phyloP scores from a whole-genome alignment of 2,888 invertebrate genomes.

The Epinotia brunnichana region DNA sequence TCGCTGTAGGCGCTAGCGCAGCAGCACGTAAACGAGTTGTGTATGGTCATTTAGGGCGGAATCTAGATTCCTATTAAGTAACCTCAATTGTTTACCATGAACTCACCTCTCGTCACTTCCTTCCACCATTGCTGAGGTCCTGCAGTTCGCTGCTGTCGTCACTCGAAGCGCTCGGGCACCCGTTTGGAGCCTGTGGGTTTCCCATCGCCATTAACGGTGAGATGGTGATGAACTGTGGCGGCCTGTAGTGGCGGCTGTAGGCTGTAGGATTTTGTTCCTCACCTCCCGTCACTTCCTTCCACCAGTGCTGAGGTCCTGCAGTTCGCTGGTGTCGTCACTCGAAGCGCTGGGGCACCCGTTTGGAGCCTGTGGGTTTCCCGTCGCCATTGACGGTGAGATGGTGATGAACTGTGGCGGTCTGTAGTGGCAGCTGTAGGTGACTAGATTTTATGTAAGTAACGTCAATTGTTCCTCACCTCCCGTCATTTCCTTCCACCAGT shows the following conservation, averaged over 20 bases:
- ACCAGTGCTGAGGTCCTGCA: too few species aligned
- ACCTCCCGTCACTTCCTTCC: too few species aligned
- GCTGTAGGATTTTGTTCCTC: too few species aligned
- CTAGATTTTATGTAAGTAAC: not conserved
- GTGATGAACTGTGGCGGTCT: too few species aligned
- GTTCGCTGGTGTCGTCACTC: too few species aligned
- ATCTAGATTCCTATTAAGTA: not conserved
- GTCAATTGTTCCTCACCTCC: conserved; percentile 1
- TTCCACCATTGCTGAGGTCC: conserved; percentile 75
- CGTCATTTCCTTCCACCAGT: conserved; percentile 62
- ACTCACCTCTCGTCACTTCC: conserved; percentile 66
- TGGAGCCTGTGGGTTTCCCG: too few species aligned
- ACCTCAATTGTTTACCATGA: not conserved
- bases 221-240: too few species aligned
- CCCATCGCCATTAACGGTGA: conserved; percentile 87
- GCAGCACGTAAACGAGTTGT: not conserved
- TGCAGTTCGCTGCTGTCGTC: conserved; percentile 80
- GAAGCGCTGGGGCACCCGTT: too few species aligned
- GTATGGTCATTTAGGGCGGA: not conserved
- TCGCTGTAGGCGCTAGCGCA: not conserved
- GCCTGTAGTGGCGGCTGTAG: too few species aligned
- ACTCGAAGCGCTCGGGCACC: conserved; percentile 77
- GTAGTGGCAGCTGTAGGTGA: too few species aligned
- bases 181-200: conserved; percentile 73
- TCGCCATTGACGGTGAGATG: too few species aligned